Conservation (phyloP, 2,888 invertebrate species). For the Brachypalpus laphriformis region DNA sequence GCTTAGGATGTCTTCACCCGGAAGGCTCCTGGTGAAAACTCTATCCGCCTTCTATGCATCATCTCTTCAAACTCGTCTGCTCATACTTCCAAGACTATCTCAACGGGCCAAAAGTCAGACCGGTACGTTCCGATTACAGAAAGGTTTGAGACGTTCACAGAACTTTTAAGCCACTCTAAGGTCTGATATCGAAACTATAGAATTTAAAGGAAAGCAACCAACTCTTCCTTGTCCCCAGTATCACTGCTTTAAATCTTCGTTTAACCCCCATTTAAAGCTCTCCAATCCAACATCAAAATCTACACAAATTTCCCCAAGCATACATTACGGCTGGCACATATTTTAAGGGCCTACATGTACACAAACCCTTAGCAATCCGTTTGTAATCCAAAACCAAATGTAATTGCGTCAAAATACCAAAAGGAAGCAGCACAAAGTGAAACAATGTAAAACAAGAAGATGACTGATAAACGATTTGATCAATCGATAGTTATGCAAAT, state of each 20-base stretch:
- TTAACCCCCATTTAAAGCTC: neutral
- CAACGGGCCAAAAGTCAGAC: no score
- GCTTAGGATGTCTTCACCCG: no score
- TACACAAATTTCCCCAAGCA: neutral
- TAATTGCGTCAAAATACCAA: slow-evolving; percentile 34
- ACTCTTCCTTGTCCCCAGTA: no score
- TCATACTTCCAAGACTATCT: no score
- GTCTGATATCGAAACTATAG: no score
- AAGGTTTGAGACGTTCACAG: no score
- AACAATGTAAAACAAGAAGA: slow-evolving; percentile 40
- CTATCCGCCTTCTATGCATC: no score
- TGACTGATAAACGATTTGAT: slow-evolving; percentile 45
- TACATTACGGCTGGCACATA: neutral
- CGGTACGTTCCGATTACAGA: no score
- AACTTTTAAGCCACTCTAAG: no score
- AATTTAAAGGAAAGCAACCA: no score
- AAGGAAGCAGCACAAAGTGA: slow-evolving; percentile 17
- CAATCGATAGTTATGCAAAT: slow-evolving; percentile 50
- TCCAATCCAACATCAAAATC: neutral
- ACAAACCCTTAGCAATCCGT: slow-evolving; percentile 35
- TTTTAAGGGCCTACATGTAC: neutral
- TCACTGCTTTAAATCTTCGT: neutral
- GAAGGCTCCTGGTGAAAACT: no score
- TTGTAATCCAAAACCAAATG: slow-evolving; percentile 47
- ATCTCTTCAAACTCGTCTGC: no score